Percentiles rank a stretch among this genome's conserved stretches.
These are phyloP conservation scores for Luperina nickerlii DNA, from an alignment of 2,888 invertebrate species.

Conservation along the genomic window DNA sequence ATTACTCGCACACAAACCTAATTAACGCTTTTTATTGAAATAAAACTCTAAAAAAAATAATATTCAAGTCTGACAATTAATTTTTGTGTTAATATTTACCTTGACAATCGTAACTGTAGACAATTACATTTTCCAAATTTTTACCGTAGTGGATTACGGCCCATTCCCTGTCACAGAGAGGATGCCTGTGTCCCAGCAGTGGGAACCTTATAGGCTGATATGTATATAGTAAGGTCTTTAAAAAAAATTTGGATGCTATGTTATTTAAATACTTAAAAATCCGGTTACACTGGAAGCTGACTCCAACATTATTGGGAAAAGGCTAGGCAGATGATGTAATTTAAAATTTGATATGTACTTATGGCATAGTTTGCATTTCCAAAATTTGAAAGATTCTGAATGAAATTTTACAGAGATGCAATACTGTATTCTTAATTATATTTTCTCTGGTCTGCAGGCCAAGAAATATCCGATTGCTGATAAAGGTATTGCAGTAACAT, in stretches of 20 bases:
- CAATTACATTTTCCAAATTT: not conserved
- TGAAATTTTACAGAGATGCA: not conserved
- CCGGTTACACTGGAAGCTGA: too few relatives aligned
- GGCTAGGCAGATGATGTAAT: not conserved
- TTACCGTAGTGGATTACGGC: not conserved
- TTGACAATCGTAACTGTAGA: not conserved
- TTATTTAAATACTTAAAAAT: not conserved
- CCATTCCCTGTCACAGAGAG: not conserved
- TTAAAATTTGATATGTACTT: not conserved
- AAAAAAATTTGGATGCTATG: not conserved
- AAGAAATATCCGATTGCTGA: slow-evolving; percentile 9
- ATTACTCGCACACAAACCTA: not conserved
- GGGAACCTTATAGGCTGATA: not conserved
- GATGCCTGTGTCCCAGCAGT: too few relatives aligned
- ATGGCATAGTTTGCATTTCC: not conserved
- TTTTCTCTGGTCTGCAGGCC: slow-evolving; percentile 41
- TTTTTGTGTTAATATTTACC: not conserved
- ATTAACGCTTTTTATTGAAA: not conserved
- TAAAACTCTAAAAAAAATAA: not conserved
- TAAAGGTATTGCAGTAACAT: slow-evolving; percentile 28
- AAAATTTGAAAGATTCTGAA: not conserved
- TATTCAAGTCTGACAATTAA: not conserved
- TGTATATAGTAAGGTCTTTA: not conserved
- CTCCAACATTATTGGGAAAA: too few relatives aligned
- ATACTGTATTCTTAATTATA: not conserved